Evolutionary conservation across 1,140 invertebrate species (phyloP), one percentile per base, ranked within the genome.

Genomic region (Nymphalis io): DNA sequence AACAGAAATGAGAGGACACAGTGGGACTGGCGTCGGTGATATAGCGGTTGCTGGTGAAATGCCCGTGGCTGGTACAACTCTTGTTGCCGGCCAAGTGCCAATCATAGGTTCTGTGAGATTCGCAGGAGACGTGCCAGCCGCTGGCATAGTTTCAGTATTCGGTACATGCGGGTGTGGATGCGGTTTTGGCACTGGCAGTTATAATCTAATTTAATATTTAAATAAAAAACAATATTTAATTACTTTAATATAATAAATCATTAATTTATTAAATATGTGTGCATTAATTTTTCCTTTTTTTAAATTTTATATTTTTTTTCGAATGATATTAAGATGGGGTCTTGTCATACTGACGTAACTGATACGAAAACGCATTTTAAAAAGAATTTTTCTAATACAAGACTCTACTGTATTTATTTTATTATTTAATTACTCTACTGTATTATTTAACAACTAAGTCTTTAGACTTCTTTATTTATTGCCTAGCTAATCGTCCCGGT

Each of bases 21-120:
- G 78, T 13, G 75, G 73, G 13, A 53, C 58, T 18, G 78, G 80
- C 23, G 51, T 57, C 39, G 80, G 80, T 1, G 70, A 73, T 16
- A 64, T 81, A 21, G 71, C 64, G 11, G 74, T 79, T 10, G 66
- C 58, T 58, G 77, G 75, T 0, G 63, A 71, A 15, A 60, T 74
- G 73, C 67, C 67, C 8, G 73, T 74, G 0, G 55, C 48, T 27
- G 73, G 73, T 21, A 64, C 44, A 2, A 70, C 73, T 1, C 42
- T 64, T 59, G 27, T 33, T 8, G 4, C 27, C 10, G 27, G 27
- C 10, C 27, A 33, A 33, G 27, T 33, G 3, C 27, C 67, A 18
- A 68, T 74, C 1, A 60, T 60, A 13, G 73, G 73, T 11, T 55
- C 64, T 1, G 70, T 69, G 1, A 27, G 40, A 27, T 74, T 72